Base-by-base conservation (phyloP, 2,797 vertebrate genomes). In the Argya squamiceps region DNA sequence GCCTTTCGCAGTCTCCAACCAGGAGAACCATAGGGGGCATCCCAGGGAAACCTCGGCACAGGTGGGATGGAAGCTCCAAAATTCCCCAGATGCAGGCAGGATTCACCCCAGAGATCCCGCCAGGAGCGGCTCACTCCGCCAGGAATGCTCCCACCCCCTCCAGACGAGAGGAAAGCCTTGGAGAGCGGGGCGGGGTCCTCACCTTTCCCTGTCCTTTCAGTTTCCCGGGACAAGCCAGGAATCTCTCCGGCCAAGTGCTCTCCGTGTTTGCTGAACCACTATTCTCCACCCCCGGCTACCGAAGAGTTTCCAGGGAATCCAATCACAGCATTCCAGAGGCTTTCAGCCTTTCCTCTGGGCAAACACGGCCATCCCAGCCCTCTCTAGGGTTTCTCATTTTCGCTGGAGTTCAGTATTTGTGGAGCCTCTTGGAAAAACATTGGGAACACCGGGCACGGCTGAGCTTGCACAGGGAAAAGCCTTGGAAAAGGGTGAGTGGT, bases 321-420 rank as follows among this genome's bases (percentile, higher is more conserved):
- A 88, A 77, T 88, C 88, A 59, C 91, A 93, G 82, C 60, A 97
- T 97, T 95, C 91, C 95, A 80, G 52, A 68, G 84, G n/a, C 91
- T 94, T 93, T 95, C 87, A 83, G 78, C 81, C 84, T 95, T 84
- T 92, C 68, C 69, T 85, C 89, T 93, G 4, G 1, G 73, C 93
- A 95, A 95, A 97, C 79, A 91, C 2, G 4, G 47, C 81, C 84
- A 83, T 60, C 59, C 74, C 70, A 49, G 47, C 44, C 68, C 74
- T 32, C 84, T 83, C 39, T 58, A 15, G 41, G 67, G 53, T 58
- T 75, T 41, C 75, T 88, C 34, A 76, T 60, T 79, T 56, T 43
- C 6, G 44, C 70, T 43, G 60, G 55, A 79, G 67, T 82, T 70
- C 84, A 93, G 49, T 77, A 79, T 82, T 96, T 89, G 86, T 84